Evolutionary conservation across 2,888 invertebrate genomes (phyloP), one percentile per base, ranked within the genome.

Genomic region (Hermaeophaga mercurialis): DNA sequence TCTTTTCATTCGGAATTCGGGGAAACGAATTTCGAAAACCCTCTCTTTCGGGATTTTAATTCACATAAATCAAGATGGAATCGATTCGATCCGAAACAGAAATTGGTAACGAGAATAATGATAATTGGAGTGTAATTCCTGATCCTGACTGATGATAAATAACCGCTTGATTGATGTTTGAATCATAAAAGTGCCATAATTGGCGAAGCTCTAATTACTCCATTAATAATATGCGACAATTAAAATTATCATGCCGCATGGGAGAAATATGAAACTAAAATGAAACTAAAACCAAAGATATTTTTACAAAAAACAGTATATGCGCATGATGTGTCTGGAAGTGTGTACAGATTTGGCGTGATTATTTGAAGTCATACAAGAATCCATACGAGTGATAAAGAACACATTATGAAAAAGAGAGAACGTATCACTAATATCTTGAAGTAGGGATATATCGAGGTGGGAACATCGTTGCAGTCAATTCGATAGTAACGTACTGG

Each of bases 121-220:
- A 52, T 44, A 52, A 52, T 52, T 52, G 52, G 43, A 52, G 43
- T 52, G 52, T 52, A 52, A 52, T 52, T 52, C 52, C 41, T 17
- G 49, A 49, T 49, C 5, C 41, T 28, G 41, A 17, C 28, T 43
- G 12, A 52, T 33, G 52, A 43, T 52, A 52, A 52, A 50, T 50
- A 50, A 34, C 43, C 5, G 17, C 15, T 43, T 24, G 52, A 52
- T 52, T 31, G 34, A 52, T 52, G 52, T 50, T 41, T 12, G 31
- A 7, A 24, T 50, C 19, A 19, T 43, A 50, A 50, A 50, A 50
- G 19, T 43, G 11, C 41, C n/a, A 19, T 11, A 34, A 14, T 11
- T 14, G 33, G 11, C 5, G 8, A 12, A n/a, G 11, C 41, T 18
- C 7, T 19, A 41, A 41, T 41, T 41, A 41, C 22, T 22, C 11